Percentiles rank a stretch among this genome's conserved stretches.
These are phyloP conservation scores for Lycaon pictus DNA, from an alignment of 2,113 vertebrate genomes.

Conservation along the genomic window DNA sequence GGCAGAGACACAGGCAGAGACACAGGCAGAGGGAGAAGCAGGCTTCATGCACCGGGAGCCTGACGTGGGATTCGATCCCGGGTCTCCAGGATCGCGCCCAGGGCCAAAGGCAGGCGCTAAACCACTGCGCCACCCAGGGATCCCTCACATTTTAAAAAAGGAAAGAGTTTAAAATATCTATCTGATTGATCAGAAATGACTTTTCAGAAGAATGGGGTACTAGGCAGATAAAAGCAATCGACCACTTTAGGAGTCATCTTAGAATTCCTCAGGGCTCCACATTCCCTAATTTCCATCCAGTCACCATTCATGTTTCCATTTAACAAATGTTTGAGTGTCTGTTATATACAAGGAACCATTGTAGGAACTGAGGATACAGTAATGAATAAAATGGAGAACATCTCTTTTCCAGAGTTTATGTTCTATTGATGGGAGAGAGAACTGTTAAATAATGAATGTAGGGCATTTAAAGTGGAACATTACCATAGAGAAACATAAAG, in stretches of 20 bases:
- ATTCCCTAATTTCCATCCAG: not conserved
- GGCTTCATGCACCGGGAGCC: too few species aligned
- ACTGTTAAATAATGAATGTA: not conserved
- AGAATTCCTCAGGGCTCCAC: not conserved
- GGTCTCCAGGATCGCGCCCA: too few species aligned
- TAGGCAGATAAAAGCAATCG: not conserved
- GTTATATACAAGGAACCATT: not conserved
- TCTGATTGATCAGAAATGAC: not conserved
- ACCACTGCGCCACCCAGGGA: too few species aligned
- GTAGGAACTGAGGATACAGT: not conserved
- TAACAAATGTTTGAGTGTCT: conserved; percentile 27
- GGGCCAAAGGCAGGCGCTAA: too few species aligned
- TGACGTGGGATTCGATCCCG: too few species aligned
- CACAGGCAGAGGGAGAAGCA: too few species aligned
- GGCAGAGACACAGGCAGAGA: too few species aligned
- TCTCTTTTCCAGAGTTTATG: not conserved
- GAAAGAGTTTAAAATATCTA: not conserved
- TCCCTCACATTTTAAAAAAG: not conserved
- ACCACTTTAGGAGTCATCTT: not conserved
- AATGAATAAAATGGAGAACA: conserved; percentile 24
- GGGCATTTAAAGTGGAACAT: not conserved
- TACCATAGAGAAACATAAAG: not conserved
- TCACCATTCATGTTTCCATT: conserved; percentile 17
- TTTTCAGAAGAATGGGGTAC: not conserved
- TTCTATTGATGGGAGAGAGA: not conserved